Evolutionary conservation across 2,888 invertebrate species (phyloP), one percentile per base, ranked within the genome.

Genomic region (Eurytoma adleriae): DNA sequence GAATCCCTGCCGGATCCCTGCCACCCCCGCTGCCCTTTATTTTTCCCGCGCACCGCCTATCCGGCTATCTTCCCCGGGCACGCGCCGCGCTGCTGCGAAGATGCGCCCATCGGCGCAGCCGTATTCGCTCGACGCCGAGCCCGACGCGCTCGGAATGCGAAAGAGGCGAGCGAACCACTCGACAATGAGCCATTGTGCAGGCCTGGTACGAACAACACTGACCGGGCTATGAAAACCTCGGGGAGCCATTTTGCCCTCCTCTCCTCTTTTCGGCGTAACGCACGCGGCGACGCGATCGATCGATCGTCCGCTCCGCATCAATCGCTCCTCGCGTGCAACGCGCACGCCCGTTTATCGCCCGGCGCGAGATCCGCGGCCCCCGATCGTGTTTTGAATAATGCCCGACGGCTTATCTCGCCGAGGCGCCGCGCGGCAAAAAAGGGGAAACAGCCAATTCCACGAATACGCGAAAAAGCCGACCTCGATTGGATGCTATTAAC

Each of bases 231-330:
- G 62, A 30, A 62, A 62, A 62, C 62, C 30, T 4, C 30, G 30
- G 16, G 52, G 3, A 52, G 4, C 52, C 12, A 52, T 52, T 30
- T 30, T 30, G 2, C 52, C 14, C 52, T 10, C 12, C 14, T 7
- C 7, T 52, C 52, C 1, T 52, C 7, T 52, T 52, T 52, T 52
- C 12, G 50, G 50, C 50, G 50, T 50, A 16, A 27, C 61, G 62
- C 27, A 2, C 14, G 52, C 52, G 52, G 12, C 52, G 52, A 16
- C 4, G 52, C 64, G 40, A 64, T 64, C 71, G 40, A 64, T 64
- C 71, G 68, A 68, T 68, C 68, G 54, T 68, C 54, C n/a, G n/a
- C n/a, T 68, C 56, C n/a, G 30, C 68, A 54, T 68, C 68, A 56
- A 27, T 30, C 68, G 30, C 24, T 10, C 68, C 30, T 30, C 30